Evolutionary conservation across 2,113 vertebrate species (phyloP), one percentile per base, ranked within the genome.

Genomic region (Ameiurus melas): DNA sequence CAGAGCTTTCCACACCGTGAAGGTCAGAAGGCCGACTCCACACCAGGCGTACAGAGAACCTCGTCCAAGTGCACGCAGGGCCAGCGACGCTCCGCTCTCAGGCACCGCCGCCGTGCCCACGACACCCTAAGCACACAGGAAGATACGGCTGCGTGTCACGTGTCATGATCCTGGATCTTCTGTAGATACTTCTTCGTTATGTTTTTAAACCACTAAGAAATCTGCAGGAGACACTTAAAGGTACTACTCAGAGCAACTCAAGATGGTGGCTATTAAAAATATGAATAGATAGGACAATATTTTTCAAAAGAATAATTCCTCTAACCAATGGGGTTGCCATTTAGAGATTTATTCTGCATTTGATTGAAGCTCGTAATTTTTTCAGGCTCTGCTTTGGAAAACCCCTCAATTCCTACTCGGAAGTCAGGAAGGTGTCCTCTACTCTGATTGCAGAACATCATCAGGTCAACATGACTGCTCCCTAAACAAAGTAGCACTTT

Each of bases 21-120:
- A 94, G 89, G 96, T 95, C 85, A 99, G 93, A 87, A 97, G 88
- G 0, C 97, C 97, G 25, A 98, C 97, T 9, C 98, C 98, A 0
- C 97, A 96, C 96, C 97, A 99, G 0, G 97, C 97, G 0, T 93
- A 98, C 1, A 98, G 94, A 0, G 98, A 98, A 13, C 98, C 98
- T 97, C 97, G 98, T 17, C 97, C 97, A 81, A 99, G 93, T 1
- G 97, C 98, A 62, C 97, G 89, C 85, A 99, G 91, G 20, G 98
- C 98, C 89, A 99, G 94, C 0, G 96, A 97, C 0, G 98, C 96
- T 0, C 98, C 97, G 0, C 95, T 96, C 93, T 99, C 97, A 0
- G 97, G 97, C 25, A 95, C 94, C 0, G 93, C 93, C 16, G 95
- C 93, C 0, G 96, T 96, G 14, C 94, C 94, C 83, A 90, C 57